Conservation (phyloP, 2,113 vertebrate genomes). For the Brachypteracias leptosomus region DNA sequence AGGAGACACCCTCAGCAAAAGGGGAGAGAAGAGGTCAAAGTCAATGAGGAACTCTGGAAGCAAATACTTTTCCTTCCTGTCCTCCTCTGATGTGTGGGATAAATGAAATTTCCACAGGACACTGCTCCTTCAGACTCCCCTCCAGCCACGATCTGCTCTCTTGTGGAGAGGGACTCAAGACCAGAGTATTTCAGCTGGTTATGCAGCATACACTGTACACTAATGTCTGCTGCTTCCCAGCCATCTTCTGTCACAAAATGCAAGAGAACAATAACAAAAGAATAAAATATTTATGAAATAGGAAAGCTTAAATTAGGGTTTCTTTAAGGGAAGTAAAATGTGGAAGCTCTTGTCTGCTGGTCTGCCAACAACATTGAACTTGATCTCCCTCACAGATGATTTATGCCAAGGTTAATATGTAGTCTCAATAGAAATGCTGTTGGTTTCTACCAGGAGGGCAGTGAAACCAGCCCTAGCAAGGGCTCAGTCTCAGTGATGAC, state of each 20-base stretch:
- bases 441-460: not conserved
- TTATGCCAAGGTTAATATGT: not conserved
- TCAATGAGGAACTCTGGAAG: not conserved
- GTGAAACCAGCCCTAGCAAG: not conserved
- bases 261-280: not conserved
- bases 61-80: not conserved
- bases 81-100: not conserved
- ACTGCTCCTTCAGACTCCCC: not conserved
- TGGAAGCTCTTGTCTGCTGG: not conserved
- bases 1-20: not conserved
- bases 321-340: not conserved
- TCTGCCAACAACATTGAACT: not conserved
- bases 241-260: not conserved
- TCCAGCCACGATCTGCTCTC: not conserved
- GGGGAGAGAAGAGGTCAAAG: not conserved
- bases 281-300: not conserved
- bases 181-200: not conserved
- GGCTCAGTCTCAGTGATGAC: not conserved
- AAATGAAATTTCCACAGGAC: not conserved
- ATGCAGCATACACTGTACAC: not conserved
- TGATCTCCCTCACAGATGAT: not conserved
- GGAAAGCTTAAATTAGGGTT: not conserved
- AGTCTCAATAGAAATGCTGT: not conserved
- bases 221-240: not conserved
- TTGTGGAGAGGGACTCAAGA: not conserved